Conservation (phyloP, 2,888 invertebrate genomes). For the Drosophila mimica region DNA sequence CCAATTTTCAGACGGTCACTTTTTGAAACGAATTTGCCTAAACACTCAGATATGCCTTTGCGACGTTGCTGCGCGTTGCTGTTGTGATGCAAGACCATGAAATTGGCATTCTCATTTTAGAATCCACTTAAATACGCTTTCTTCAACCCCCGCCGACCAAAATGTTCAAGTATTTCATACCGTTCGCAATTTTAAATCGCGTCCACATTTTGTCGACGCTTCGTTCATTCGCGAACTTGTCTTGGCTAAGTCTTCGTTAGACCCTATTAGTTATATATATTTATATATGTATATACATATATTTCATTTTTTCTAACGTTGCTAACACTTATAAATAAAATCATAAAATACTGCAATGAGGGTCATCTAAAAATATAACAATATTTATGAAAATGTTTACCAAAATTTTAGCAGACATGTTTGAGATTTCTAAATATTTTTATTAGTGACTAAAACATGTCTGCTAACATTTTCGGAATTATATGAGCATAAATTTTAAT, state of each 20-base stretch:
- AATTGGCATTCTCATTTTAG: slow-evolving; percentile 79
- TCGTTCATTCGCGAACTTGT: neutral
- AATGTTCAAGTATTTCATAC: slow-evolving; percentile 29
- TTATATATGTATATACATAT: neutral
- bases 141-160: slow-evolving; percentile 43
- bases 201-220: slow-evolving; percentile 22
- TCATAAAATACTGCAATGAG: neutral
- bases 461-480: neutral
- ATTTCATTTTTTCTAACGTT: neutral
- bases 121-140: slow-evolving; percentile 75
- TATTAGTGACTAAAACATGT: neutral
- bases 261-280: neutral
- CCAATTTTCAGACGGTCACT: slow-evolving; percentile 80
- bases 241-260: neutral
- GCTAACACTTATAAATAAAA: neutral
- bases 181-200: slow-evolving; percentile 34
- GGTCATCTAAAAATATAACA: neutral
- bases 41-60: slow-evolving; percentile 40
- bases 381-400: neutral
- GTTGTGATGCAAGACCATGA: slow-evolving; percentile 79
- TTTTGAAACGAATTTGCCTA: slow-evolving; percentile 74
- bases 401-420: neutral
- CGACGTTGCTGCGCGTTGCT: slow-evolving; percentile 57
- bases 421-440: neutral
- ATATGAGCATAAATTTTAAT: neutral